Evolutionary conservation across 2,113 vertebrate genomes (phyloP).

Genomic region (Neodon shergylaensis): DNA sequence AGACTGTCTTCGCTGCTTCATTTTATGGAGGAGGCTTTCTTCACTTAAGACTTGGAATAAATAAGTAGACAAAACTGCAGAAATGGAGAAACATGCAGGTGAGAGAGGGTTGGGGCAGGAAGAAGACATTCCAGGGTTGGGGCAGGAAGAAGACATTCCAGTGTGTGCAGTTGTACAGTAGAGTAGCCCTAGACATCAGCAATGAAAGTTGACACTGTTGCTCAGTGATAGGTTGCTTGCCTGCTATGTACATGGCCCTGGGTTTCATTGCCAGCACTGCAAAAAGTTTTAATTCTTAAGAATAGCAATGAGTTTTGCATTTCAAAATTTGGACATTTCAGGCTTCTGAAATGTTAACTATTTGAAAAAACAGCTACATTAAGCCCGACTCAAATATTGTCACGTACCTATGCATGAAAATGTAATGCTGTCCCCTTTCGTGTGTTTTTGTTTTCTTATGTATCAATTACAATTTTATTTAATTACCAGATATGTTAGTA

Average conservation of each 20-base stretch:
- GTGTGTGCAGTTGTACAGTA: not conserved
- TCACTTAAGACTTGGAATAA: not conserved
- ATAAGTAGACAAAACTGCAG: not conserved
- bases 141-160: not conserved
- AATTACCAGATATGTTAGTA: not conserved
- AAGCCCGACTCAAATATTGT: not conserved
- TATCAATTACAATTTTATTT: not conserved
- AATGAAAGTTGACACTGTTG: not conserved
- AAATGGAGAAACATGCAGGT: not conserved
- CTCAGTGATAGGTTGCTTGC: not conserved
- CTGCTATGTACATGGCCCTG: not conserved
- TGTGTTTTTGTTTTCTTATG: not conserved
- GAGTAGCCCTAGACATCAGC: not conserved
- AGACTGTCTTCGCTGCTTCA: not conserved
- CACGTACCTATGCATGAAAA: not conserved
- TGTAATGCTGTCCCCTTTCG: not conserved
- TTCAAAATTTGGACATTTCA: not conserved
- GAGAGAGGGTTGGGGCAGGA: not conserved
- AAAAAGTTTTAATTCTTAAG: not conserved
- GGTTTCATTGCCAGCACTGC: not conserved
- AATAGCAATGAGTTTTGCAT: not conserved
- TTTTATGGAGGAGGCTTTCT: conserved; percentile 20
- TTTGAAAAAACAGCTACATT: not conserved
- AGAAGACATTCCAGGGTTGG: not conserved
- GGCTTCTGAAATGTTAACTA: not conserved